These are phyloP conservation scores for Adoxophyes honmai DNA, from an alignment of 1,140 invertebrate genomes.

Conservation along the genomic window DNA sequence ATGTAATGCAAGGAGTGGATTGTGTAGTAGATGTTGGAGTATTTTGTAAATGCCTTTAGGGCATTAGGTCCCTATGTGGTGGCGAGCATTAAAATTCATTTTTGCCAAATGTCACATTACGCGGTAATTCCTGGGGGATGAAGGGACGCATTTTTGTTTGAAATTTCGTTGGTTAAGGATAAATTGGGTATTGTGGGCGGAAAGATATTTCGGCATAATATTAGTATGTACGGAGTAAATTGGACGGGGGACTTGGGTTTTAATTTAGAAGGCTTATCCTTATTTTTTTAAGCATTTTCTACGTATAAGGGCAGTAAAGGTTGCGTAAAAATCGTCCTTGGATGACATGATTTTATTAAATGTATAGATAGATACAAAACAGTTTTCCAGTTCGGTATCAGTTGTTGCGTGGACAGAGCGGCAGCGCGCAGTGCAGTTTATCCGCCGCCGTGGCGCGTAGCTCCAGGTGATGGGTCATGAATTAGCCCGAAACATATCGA, in stretches of 20 bases:
- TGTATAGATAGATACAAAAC: no score
- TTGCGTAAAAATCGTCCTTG: no score
- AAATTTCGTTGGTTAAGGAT: slow-evolving; percentile 21
- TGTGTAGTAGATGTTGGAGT: neutral
- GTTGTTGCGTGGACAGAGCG: no score
- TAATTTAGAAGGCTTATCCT: slow-evolving; percentile 6
- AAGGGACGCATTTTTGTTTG: slow-evolving; percentile 19
- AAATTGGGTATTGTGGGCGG: slow-evolving; percentile 15
- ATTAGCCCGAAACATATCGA: no score
- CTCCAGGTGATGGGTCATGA: no score
- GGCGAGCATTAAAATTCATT: slow-evolving; percentile 24
- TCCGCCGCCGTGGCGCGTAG: no score
- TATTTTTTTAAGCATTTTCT: neutral
- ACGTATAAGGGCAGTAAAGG: no score
- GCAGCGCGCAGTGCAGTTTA: no score
- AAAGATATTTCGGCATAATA: neutral
- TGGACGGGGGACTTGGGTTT: slow-evolving; percentile 3
- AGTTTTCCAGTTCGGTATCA: no score
- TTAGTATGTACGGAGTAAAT: slow-evolving; percentile 2
- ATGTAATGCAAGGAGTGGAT: neutral
- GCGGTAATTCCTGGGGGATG: slow-evolving; percentile 16
- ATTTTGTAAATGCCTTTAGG: slow-evolving; percentile 9
- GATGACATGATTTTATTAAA: no score
- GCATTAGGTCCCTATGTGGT: slow-evolving; percentile 8
- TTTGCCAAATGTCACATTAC: slow-evolving; percentile 25